phyloP scores from a whole-genome alignment of 2,888 invertebrate species.

The Synergus gifuensis region DNA sequence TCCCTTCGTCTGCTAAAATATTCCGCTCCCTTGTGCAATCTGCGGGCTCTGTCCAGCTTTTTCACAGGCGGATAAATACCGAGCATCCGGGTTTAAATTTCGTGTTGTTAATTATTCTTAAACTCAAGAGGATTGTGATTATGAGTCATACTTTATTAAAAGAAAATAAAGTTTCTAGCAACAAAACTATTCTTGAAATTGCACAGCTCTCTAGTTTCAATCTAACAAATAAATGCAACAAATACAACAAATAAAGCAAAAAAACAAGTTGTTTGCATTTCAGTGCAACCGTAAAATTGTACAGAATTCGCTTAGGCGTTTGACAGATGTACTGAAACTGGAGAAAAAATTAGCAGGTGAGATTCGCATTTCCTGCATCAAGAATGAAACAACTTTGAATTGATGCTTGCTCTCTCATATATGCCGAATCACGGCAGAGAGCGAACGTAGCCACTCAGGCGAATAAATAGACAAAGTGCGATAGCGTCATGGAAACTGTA shows the following conservation, averaged over 20 bases:
- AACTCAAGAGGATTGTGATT: not conserved
- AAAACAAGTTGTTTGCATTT: not conserved
- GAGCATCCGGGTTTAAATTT: conserved; percentile 13
- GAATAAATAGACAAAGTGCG: conserved; percentile 67
- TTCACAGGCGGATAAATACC: conserved; percentile 9
- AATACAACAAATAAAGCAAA: no score
- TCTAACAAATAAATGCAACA: not conserved
- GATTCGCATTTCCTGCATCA: conserved; percentile 24
- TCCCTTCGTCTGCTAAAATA: conserved; percentile 27
- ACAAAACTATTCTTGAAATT: no score
- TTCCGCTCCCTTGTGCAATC: conserved; percentile 30
- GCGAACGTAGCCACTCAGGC: conserved; percentile 46
- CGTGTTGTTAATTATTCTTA: not conserved
- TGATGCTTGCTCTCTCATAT: conserved; percentile 25
- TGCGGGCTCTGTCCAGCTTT: conserved; percentile 15
- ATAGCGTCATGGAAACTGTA: conserved; percentile 69
- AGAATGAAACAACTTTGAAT: conserved; percentile 3
- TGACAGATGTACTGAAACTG: conserved; percentile 9
- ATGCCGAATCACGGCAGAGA: conserved; percentile 20
- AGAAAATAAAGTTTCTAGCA: no score
- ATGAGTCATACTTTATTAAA: not conserved
- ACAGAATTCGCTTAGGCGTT: conserved; percentile 6
- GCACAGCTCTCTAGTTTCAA: not conserved
- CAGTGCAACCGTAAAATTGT: not conserved
- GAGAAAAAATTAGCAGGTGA: conserved; percentile 29